Conservation (phyloP, 2,113 vertebrate species). For the Crocuta crocuta region DNA sequence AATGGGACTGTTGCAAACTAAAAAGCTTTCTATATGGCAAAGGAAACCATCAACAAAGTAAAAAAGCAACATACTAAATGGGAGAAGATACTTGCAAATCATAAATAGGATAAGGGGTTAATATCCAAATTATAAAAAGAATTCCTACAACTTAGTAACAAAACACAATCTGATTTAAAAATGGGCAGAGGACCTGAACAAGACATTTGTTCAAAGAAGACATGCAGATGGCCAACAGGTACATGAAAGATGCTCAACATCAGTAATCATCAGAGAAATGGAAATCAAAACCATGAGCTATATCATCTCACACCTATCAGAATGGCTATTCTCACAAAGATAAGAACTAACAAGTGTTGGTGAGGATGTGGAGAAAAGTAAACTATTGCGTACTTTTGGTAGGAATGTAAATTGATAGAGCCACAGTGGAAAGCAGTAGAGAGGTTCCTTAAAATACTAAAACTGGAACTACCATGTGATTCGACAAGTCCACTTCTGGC, state of each 20-base stretch:
- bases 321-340: background rate
- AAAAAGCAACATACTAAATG: background rate
- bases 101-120: background rate
- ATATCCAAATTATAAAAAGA: background rate
- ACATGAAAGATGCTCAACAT: background rate
- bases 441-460: background rate
- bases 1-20: background rate
- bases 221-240: background rate
- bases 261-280: background rate
- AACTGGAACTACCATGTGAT: background rate
- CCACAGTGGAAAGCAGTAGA: background rate
- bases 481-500: too few relatives aligned
- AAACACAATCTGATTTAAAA: background rate
- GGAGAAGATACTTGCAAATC: background rate
- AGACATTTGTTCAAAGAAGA: background rate
- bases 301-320: background rate
- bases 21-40: background rate
- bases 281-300: background rate
- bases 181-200: background rate
- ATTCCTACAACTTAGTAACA: background rate
- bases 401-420: background rate
- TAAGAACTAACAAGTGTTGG: background rate
- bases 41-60: background rate
- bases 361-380: background rate
- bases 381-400: background rate